Percentiles rank a stretch among this genome's conserved stretches.
These are phyloP conservation scores for Smutsia temminckii DNA, from an alignment of 2,797 vertebrate genomes.

Conservation along the genomic window DNA sequence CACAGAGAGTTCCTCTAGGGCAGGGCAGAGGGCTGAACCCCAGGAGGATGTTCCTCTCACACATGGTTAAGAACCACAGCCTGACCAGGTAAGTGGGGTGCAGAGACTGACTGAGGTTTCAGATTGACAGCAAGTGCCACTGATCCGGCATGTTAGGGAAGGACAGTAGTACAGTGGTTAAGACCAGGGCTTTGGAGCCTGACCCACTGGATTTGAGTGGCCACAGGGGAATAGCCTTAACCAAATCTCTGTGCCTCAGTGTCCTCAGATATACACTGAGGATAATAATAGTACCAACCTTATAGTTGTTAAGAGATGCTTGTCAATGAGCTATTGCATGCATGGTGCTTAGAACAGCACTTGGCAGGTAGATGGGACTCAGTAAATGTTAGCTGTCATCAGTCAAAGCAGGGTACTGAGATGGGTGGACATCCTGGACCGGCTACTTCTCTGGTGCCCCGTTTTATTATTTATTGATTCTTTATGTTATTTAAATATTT, in stretches of 20 bases:
- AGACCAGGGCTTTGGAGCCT: neutral
- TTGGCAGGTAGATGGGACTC: neutral
- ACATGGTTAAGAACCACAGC: neutral
- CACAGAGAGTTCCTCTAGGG: neutral
- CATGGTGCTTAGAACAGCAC: neutral
- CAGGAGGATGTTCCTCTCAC: neutral
- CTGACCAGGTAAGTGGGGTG: accelerated
- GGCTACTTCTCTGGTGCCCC: neutral
- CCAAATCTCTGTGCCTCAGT: neutral
- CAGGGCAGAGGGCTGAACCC: neutral
- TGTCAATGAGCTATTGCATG: neutral
- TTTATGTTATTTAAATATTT: neutral
- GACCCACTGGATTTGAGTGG: neutral
- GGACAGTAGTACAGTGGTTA: neutral
- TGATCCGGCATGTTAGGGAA: neutral
- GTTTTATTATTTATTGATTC: neutral
- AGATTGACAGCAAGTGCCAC: neutral
- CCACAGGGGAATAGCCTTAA: neutral
- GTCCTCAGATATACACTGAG: neutral
- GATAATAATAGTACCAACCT: neutral
- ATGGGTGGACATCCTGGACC: too few species aligned
- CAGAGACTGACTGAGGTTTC: neutral
- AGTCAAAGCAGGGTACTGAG: neutral
- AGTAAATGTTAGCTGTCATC: neutral
- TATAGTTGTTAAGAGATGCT: neutral